phyloP scores from a whole-genome alignment of 2,888 invertebrate genomes.

The Drosophila nigritarsus region DNA sequence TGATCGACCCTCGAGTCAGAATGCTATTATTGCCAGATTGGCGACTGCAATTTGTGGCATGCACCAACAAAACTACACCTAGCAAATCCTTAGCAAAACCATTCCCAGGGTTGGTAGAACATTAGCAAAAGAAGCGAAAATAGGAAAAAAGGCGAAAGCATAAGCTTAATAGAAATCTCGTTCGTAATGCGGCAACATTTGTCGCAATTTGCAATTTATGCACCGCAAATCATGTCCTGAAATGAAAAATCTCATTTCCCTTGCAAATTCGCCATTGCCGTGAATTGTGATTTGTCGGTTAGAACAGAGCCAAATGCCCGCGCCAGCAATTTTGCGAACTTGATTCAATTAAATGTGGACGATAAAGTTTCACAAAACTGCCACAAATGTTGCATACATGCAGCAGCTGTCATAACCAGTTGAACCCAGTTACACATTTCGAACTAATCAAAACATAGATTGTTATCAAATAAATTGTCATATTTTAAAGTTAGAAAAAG shows the following conservation, averaged over 20 bases:
- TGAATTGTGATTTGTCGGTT: slow-evolving; percentile 53
- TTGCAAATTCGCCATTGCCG: slow-evolving; percentile 44
- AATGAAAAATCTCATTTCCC: slow-evolving; percentile 48
- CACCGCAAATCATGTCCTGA: slow-evolving; percentile 36
- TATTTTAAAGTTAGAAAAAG: neutral
- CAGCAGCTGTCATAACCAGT: neutral
- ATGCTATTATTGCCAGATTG: slow-evolving; percentile 11
- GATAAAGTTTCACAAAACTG: slow-evolving; percentile 23
- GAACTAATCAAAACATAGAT: neutral
- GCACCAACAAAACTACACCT: slow-evolving; percentile 10
- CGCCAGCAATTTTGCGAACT: slow-evolving; percentile 25
- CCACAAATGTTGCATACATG: slow-evolving; percentile 28
- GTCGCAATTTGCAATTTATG: slow-evolving; percentile 64
- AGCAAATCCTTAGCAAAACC: slow-evolving; percentile 3
- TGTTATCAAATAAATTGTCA: neutral
- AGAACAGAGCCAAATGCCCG: slow-evolving; percentile 11
- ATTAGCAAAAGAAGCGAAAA: slow-evolving; percentile 12
- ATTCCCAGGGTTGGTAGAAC: neutral
- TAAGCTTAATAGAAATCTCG: slow-evolving; percentile 23
- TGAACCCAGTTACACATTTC: neutral
- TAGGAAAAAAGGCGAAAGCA: slow-evolving; percentile 3
- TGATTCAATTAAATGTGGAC: slow-evolving; percentile 45
- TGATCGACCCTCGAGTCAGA: slow-evolving; percentile 19
- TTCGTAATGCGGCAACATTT: slow-evolving; percentile 31
- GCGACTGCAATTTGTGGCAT: slow-evolving; percentile 48